These are phyloP conservation scores for Ptychoptera contaminata DNA, from an alignment of 2,888 invertebrate genomes.

Conservation along the genomic window DNA sequence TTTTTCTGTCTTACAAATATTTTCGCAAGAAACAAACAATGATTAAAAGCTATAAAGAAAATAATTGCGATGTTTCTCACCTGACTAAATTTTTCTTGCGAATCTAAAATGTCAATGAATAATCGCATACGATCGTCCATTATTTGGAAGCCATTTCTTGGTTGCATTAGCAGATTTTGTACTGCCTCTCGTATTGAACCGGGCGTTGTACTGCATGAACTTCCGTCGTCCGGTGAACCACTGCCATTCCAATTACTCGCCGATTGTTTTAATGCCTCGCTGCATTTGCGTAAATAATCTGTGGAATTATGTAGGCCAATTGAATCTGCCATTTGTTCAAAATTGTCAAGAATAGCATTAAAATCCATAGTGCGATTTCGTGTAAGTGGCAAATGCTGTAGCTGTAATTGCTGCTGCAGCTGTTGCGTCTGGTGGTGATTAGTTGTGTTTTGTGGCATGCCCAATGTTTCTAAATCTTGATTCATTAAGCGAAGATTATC, in stretches of 20 bases:
- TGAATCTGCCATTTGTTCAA: conserved; percentile 26
- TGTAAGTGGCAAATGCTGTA: conserved; percentile 1
- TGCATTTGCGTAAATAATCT: conserved; percentile 30
- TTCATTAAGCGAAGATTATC: conserved; percentile 30
- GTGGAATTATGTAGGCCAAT: conserved; percentile 16
- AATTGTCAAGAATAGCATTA: conserved; percentile 30
- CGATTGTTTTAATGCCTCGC: conserved; percentile 28
- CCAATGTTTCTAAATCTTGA: conserved; percentile 21
- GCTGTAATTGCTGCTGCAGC: neutral
- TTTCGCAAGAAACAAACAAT: no score
- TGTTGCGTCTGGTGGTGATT: neutral
- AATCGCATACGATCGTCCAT: conserved; percentile 63
- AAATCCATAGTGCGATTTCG: conserved; percentile 24
- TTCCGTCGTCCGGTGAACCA: conserved; percentile 24
- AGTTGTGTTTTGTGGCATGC: neutral
- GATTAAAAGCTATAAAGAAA: no score
- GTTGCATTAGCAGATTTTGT: conserved; percentile 48
- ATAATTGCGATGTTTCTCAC: conserved; percentile 28
- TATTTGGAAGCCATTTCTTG: conserved; percentile 58
- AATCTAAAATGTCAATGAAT: conserved; percentile 68
- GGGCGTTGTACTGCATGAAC: conserved; percentile 34
- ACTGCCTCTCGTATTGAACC: conserved; percentile 54
- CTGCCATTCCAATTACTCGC: conserved; percentile 15
- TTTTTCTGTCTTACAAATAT: no score
- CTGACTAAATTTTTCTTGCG: conserved; percentile 69